These are phyloP conservation scores for Zaprionus ornatus DNA, from an alignment of 1,140 invertebrate species.

Conservation along the genomic window DNA sequence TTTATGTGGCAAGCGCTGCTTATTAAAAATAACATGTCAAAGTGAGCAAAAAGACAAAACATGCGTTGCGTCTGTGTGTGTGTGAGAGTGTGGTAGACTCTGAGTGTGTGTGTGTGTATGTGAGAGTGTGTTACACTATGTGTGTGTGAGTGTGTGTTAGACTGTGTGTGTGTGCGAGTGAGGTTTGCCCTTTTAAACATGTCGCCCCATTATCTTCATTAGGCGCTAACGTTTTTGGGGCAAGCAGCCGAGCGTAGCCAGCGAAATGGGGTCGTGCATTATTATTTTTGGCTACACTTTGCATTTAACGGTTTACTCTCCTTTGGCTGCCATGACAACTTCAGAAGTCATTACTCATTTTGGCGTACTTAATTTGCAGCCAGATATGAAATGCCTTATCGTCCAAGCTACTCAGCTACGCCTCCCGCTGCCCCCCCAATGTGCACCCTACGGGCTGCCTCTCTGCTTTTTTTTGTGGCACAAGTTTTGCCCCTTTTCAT, in stretches of 20 bases:
- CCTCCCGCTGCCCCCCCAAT: not conserved
- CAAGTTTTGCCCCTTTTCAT: conserved; percentile 72
- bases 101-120: conserved; percentile 6
- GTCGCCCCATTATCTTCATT: conserved; percentile 78
- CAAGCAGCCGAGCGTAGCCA: conserved; percentile 7
- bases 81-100: conserved; percentile 6
- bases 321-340: conserved; percentile 66
- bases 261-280: conserved; percentile 37
- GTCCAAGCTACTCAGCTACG: conserved; percentile 2
- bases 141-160: conserved; percentile 7
- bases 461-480: conserved; percentile 10
- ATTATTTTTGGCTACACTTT: conserved; percentile 47
- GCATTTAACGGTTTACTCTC: conserved; percentile 42
- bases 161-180: conserved; percentile 13
- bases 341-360: conserved; percentile 83
- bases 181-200: conserved; percentile 64
- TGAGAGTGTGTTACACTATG: conserved; percentile 3
- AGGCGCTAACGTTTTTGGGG: conserved; percentile 67
- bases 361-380: conserved; percentile 77
- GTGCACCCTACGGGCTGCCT: not conserved
- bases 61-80: conserved; percentile 9
- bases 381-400: conserved; percentile 77
- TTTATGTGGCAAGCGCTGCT: conserved; percentile 60
- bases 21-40: conserved; percentile 82
- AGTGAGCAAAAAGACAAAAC: conserved; percentile 50